Evolutionary conservation across 2,797 vertebrate species (phyloP).

Genomic region (Cheirogaleus major): DNA sequence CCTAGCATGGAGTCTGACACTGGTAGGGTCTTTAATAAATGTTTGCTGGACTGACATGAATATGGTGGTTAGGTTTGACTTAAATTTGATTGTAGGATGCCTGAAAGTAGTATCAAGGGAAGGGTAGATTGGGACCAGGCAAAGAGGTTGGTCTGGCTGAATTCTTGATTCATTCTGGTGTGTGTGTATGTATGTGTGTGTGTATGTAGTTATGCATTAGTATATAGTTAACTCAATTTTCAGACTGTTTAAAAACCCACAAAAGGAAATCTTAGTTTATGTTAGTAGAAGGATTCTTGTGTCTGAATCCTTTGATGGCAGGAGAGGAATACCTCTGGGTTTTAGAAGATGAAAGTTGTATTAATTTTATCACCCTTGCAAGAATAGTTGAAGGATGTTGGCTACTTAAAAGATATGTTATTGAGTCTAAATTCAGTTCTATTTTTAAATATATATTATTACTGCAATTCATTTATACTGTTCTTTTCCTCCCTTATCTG

Average conservation of each 20-base stretch:
- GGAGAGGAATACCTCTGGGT: not conserved
- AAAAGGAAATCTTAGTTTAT: constrained; percentile 52
- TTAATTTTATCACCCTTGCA: not conserved
- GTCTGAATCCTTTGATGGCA: not conserved
- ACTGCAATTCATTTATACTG: not conserved
- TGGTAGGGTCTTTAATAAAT: not conserved
- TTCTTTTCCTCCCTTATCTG: not conserved
- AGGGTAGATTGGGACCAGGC: not conserved
- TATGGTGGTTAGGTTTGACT: constrained; percentile 33
- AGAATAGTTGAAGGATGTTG: constrained; percentile 24
- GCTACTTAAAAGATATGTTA: not conserved
- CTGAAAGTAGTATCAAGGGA: constrained; percentile 6
- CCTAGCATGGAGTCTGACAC: not conserved
- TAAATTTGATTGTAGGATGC: constrained; percentile 20
- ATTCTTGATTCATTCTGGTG: not conserved
- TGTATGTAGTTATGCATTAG: not conserved
- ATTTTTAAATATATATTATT: not conserved
- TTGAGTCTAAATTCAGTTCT: not conserved
- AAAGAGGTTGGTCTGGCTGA: not conserved
- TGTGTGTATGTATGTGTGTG: not conserved
- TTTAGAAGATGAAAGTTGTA: constrained; percentile 48
- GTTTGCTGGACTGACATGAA: constrained; percentile 32
- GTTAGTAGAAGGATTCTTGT: not conserved
- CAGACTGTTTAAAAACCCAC: constrained; percentile 20
- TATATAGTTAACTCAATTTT: constrained; percentile 8